These are phyloP conservation scores for Chelonoidis abingdonii DNA, from an alignment of 2,113 vertebrate species.

Conservation along the genomic window DNA sequence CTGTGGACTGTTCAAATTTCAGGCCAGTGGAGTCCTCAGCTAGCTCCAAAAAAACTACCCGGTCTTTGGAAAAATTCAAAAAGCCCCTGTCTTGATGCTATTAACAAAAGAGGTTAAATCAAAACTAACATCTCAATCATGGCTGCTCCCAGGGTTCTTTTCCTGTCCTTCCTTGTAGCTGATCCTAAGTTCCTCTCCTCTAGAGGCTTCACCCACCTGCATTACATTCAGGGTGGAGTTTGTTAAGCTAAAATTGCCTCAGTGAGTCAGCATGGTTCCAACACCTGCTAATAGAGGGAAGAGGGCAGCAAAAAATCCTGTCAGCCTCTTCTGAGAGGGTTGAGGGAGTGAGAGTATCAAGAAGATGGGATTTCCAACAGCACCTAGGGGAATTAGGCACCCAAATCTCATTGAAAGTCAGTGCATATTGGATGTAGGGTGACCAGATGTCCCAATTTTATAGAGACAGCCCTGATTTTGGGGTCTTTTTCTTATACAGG, in stretches of 20 bases:
- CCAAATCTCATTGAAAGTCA: background rate
- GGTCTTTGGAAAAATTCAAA: constrained; percentile 28
- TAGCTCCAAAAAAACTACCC: background rate
- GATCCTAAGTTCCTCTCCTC: constrained; percentile 36
- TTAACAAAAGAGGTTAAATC: background rate
- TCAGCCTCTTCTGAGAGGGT: background rate
- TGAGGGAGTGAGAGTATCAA: background rate
- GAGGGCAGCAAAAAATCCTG: background rate
- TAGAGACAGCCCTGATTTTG: too few species aligned
- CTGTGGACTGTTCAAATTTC: background rate
- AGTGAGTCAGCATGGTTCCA: background rate
- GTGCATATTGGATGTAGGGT: background rate
- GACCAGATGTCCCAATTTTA: too few species aligned
- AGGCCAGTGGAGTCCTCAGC: background rate
- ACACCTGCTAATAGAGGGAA: background rate
- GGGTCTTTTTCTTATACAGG: too few species aligned
- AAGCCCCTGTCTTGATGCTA: constrained; percentile 31
- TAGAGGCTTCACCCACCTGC: constrained; percentile 12
- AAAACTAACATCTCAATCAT: background rate
- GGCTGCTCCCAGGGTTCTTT: background rate
- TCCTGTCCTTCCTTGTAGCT: constrained; percentile 39
- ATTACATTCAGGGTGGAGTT: constrained; percentile 17
- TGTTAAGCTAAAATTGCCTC: background rate
- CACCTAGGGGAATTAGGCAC: background rate
- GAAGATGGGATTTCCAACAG: background rate